phyloP scores from a whole-genome alignment of 2,888 invertebrate species.

The Orthosia gothica region DNA sequence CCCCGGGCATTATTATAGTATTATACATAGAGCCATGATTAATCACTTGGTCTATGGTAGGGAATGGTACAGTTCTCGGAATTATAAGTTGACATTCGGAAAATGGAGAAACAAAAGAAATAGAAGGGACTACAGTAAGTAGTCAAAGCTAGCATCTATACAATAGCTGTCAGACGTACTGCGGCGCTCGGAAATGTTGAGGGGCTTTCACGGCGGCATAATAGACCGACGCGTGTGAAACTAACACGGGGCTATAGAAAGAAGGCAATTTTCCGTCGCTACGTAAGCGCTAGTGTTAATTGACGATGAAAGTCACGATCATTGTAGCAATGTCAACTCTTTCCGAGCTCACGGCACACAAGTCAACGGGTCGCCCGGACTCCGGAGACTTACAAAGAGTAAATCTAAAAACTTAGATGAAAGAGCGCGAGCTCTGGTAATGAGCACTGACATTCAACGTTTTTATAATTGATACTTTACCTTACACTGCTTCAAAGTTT shows the following conservation, averaged over 20 bases:
- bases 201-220: slow-evolving; percentile 69
- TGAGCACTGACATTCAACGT: slow-evolving; percentile 37
- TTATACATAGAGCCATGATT: no score
- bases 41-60: no score
- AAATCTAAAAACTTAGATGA: slow-evolving; percentile 52
- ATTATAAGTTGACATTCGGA: slow-evolving; percentile 6
- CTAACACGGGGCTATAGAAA: slow-evolving; percentile 59
- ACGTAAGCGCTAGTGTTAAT: slow-evolving; percentile 58
- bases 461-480: slow-evolving; percentile 58
- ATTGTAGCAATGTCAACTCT: slow-evolving; percentile 57
- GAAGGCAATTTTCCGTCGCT: slow-evolving; percentile 64
- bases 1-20: no score
- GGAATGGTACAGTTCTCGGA: not conserved
- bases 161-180: slow-evolving; percentile 76
- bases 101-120: slow-evolving; percentile 35
- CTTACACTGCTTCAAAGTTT: slow-evolving; percentile 1
- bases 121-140: not conserved
- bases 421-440: slow-evolving; percentile 47
- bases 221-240: slow-evolving; percentile 68
- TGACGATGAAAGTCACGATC: slow-evolving; percentile 63
- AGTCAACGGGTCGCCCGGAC: slow-evolving; percentile 52
- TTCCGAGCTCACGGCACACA: slow-evolving; percentile 50
- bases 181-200: slow-evolving; percentile 69
- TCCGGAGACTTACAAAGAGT: slow-evolving; percentile 34
- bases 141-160: slow-evolving; percentile 52